phyloP scores from a whole-genome alignment of 2,113 vertebrate species.

The Tursiops truncatus region DNA sequence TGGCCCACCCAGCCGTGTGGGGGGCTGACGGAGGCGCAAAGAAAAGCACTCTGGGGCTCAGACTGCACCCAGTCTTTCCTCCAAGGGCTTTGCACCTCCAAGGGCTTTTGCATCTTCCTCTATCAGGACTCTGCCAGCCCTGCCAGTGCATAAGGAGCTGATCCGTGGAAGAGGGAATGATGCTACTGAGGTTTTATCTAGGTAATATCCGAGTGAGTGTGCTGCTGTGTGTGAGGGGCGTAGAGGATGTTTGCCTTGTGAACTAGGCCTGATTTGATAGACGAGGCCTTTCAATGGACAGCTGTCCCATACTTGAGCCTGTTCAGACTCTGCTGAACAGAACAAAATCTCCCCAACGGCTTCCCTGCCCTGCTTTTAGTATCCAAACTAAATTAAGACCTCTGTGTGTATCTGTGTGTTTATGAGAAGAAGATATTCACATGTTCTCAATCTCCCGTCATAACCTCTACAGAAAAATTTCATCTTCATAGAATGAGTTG shows the following conservation, averaged over 20 bases:
- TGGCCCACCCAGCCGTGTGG: rapidly evolving
- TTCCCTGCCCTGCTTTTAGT: not conserved
- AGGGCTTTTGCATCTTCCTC: not conserved
- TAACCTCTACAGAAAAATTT: not conserved
- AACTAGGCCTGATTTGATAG: not conserved
- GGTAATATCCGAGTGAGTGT: not conserved
- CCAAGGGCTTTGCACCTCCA: not conserved
- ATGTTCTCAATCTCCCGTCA: not conserved
- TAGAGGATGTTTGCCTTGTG: not conserved
- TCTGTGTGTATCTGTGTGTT: not conserved
- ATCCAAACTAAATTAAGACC: not conserved
- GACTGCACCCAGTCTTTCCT: not conserved
- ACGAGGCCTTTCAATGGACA: not conserved
- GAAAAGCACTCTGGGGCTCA: not conserved
- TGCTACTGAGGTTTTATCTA: not conserved
- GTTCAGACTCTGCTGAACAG: not conserved
- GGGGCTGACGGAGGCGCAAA: rapidly evolving
- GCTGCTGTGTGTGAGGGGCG: not conserved
- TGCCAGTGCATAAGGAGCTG: not conserved
- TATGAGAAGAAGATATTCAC: not conserved
- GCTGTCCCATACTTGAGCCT: not conserved
- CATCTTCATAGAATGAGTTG: not conserved
- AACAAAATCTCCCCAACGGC: not conserved
- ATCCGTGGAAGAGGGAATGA: not conserved
- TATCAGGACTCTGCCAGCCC: not conserved